Evolutionary conservation across 2,113 vertebrate genomes (phyloP), one percentile per base, ranked within the genome.

Genomic region (Monopterus albus): DNA sequence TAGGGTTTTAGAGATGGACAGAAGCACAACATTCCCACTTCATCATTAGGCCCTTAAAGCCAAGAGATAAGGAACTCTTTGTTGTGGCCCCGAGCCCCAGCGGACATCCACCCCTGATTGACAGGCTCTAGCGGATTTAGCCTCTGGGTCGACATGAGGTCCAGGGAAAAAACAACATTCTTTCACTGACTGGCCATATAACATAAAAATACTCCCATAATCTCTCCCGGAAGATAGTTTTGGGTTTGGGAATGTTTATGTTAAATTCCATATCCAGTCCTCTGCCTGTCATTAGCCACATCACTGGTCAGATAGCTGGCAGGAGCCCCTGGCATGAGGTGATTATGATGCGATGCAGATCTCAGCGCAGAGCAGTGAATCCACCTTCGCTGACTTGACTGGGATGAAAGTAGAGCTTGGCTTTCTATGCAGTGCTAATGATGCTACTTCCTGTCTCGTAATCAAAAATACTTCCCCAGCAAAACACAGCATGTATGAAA

Each of bases 131-230:
- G 72, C 45, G 65, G 83, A 88, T 89, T 87, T 86, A 82, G 65
- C 81, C 59, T 45, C 67, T 1, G 43, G 66, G 83, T 82, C 25
- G 29, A 43, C 42, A 49, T 7, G 4, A 56, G 67, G 79, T 72
- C 72, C 58, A 62, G 66, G 20, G n/a, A n/a, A 78, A 89, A 76
- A 81, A 85, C 75, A 90, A 88, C 86, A 91, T 85, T 89, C 80
- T 82, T 75, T 56, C 72, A 23, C 23, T 29, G 42, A 68, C 40
- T 45, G 65, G 47, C 38, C 52, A 17, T 51, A 38, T 36, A 60
- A 70, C 50, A 62, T 49, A 60, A 74, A 86, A 81, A 85, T 40
- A 63, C 42, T 60, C 65, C 29, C 75, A 61, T 63, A 31, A 38
- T 58, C 11, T 76, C 14, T 69, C n/a, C 78, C 26, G 3, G 40